Evolutionary conservation across 2,888 invertebrate genomes (phyloP), one percentile per base, ranked within the genome.

Genomic region (Caenorhabditis doughertyi): DNA sequence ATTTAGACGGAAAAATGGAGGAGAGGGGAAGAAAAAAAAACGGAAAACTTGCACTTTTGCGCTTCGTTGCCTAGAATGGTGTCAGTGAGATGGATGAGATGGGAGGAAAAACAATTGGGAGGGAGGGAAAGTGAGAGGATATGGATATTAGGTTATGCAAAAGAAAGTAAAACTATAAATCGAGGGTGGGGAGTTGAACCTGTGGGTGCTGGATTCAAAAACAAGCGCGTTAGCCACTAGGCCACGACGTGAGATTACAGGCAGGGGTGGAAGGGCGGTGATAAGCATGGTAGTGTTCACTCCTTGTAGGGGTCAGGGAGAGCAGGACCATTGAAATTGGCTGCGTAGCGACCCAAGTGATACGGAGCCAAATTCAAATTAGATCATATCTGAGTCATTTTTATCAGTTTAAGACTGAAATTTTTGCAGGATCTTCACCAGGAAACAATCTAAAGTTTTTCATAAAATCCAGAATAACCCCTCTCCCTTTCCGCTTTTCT

Each of bases 21-120:
- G 39, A 9, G 39, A 39, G 13, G 16, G 39, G 8, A 18, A 18
- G 44, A 8, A 18, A 13, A 68, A 68, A 68, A 67, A 68, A 51
- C 16, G 18, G 51, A 23, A 51, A 49, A 47, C 53, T 51, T 64
- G 73, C 73, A 73, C 73, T 73, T 73, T 64, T 73, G 64, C 73
- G 73, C 55, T 29, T 39, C 39, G 32, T 49, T 62, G 51, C 51
- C 72, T 72, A 62, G 72, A 72, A 72, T 72, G 72, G 72, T 72
- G 72, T 72, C 62, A 47, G n/a, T 18, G 42, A 44, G 60, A 65
- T 32, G 64, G 70, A 58, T 9, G 44, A 25, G 44, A 18, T 27
- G 44, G 60, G 8, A 29, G 27, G 32, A 32, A 60, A 21, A 27
- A 64, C 11, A 23, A 44, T n/a, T 47, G 44, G 35, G 4, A n/a